Percentiles rank a stretch among this genome's conserved stretches.
These are phyloP conservation scores for Pogonognathellus flavescens DNA, from an alignment of 1,140 invertebrate genomes.

Conservation along the genomic window DNA sequence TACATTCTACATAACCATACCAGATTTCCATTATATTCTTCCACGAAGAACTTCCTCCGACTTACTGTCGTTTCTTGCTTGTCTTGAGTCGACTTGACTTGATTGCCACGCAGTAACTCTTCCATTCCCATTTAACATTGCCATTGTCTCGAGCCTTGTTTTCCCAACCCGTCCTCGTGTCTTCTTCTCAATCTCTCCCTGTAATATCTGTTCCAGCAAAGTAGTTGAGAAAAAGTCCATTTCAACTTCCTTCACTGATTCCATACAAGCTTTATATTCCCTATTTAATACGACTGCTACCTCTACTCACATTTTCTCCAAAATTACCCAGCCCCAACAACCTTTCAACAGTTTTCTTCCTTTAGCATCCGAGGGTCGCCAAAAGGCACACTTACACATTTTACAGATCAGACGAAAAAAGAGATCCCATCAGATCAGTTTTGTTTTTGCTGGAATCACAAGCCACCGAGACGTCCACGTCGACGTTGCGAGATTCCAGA, in stretches of 20 bases:
- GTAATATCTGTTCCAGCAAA: neutral
- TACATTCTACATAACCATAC: neutral
- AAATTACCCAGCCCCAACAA: neutral
- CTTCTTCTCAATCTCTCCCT: neutral
- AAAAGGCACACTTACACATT: no score
- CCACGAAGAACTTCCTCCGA: neutral
- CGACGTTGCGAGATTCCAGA: neutral
- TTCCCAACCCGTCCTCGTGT: neutral
- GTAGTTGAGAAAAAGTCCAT: no score
- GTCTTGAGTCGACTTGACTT: slow-evolving; percentile 36
- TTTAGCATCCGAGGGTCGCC: no score
- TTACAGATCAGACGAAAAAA: no score
- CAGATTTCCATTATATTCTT: neutral
- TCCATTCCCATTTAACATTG: slow-evolving; percentile 17
- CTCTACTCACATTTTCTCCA: neutral
- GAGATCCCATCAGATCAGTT: no score
- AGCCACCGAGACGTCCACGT: no score
- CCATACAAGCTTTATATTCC: neutral
- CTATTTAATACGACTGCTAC: neutral
- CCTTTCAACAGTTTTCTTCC: no score
- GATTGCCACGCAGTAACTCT: slow-evolving; percentile 37
- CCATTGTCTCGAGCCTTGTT: neutral
- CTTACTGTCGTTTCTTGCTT: slow-evolving; percentile 8
- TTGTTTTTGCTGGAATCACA: no score
- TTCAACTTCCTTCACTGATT: no score